These are phyloP conservation scores for Saturnia pavonia DNA, from an alignment of 2,888 invertebrate species.

Conservation along the genomic window DNA sequence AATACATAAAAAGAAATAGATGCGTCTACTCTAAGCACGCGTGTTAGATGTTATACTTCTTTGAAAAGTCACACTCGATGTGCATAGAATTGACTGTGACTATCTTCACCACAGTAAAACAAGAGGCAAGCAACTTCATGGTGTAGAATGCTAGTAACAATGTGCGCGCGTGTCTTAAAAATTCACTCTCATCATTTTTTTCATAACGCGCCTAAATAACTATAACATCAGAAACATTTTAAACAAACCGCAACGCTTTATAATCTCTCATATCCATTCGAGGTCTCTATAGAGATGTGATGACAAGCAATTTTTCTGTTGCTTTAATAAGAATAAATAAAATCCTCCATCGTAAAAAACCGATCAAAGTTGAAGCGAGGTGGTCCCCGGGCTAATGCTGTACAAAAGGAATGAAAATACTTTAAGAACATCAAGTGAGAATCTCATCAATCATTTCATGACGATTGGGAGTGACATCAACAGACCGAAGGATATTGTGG, in stretches of 20 bases:
- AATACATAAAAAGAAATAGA: too few species aligned
- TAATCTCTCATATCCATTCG: slow-evolving; percentile 38
- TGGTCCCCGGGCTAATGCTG: slow-evolving; percentile 47
- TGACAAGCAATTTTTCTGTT: slow-evolving; percentile 48
- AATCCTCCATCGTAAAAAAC: slow-evolving; percentile 58
- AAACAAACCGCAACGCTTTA: slow-evolving; percentile 12
- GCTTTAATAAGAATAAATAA: slow-evolving; percentile 49
- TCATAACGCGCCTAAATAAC: too few species aligned
- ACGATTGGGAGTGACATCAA: slow-evolving; percentile 27
- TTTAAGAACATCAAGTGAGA: slow-evolving; percentile 42
- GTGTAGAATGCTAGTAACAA: too few species aligned
- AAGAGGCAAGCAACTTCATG: too few species aligned
- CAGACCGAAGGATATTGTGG: slow-evolving; percentile 10
- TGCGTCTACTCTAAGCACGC: too few species aligned
- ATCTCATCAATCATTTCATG: slow-evolving; percentile 55
- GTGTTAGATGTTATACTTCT: too few species aligned
- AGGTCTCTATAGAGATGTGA: slow-evolving; percentile 44
- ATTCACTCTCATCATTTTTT: too few species aligned
- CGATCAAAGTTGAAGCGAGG: slow-evolving; percentile 51
- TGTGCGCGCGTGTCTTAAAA: too few species aligned
- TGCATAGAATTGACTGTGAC: too few species aligned
- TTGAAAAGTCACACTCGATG: too few species aligned
- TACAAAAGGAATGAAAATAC: slow-evolving; percentile 54
- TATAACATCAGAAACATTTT: background rate
- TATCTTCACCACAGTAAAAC: too few species aligned